These are phyloP conservation scores for Scalopus aquaticus DNA, from an alignment of 2,113 vertebrate genomes.

Conservation along the genomic window DNA sequence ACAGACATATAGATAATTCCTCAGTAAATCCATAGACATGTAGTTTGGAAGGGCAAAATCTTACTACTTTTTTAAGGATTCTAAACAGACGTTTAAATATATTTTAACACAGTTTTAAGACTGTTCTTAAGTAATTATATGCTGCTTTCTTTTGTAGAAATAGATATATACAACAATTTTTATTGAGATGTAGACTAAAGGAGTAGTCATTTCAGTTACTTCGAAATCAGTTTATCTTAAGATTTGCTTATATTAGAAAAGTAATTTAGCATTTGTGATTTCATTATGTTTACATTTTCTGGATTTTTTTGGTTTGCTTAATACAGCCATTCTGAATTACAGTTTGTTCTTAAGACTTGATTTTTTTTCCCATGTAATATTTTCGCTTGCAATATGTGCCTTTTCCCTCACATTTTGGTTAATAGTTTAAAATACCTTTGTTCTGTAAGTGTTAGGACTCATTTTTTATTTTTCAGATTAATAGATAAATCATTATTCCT, in stretches of 20 bases:
- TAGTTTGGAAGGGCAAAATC: neutral
- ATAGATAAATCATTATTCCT: neutral
- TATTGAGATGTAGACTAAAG: neutral
- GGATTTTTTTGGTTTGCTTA: neutral
- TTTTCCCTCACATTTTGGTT: neutral
- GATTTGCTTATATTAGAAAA: slow-evolving; percentile 26
- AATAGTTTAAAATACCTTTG: neutral
- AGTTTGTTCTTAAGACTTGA: slow-evolving; percentile 18
- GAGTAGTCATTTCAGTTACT: slow-evolving; percentile 8
- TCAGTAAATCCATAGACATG: neutral
- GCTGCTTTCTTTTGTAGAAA: slow-evolving; percentile 12
- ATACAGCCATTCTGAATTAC: neutral
- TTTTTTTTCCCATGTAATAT: slow-evolving; percentile 28
- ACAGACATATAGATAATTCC: neutral
- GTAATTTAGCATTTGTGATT: slow-evolving; percentile 17
- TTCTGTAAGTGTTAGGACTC: neutral
- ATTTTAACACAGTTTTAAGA: slow-evolving; percentile 27
- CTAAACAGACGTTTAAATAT: slow-evolving; percentile 34
- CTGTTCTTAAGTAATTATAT: neutral
- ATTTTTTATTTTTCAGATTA: neutral
- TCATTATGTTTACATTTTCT: slow-evolving; percentile 12
- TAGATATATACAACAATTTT: neutral
- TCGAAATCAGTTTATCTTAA: neutral
- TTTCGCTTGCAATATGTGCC: slow-evolving; percentile 25
- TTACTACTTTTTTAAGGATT: neutral